phyloP scores from a whole-genome alignment of 2,888 invertebrate genomes.

The Chymomyza amoena region DNA sequence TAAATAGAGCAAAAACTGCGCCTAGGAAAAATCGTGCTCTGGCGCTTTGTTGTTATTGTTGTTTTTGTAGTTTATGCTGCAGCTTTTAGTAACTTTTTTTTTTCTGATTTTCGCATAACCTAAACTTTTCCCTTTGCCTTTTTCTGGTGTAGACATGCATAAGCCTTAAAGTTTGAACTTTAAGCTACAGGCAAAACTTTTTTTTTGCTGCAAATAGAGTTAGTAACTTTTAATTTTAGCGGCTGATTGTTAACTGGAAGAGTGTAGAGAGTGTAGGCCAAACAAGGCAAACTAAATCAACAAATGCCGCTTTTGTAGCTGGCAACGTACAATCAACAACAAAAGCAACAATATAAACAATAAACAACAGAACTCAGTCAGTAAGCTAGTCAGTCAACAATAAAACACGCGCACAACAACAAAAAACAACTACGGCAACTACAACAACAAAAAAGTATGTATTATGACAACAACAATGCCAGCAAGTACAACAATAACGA shows the following conservation, averaged over 20 bases:
- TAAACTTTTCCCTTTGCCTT: background rate
- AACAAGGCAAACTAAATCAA: constrained; percentile 36
- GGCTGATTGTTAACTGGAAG: no score
- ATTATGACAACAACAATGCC: constrained; percentile 18
- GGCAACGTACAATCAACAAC: constrained; percentile 37
- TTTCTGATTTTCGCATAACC: background rate
- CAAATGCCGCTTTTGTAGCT: constrained; percentile 42
- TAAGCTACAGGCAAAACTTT: background rate
- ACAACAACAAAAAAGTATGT: constrained; percentile 28
- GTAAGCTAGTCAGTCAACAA: constrained; percentile 1
- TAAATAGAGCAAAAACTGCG: constrained; percentile 67
- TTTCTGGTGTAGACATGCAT: background rate
- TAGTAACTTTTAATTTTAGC: background rate
- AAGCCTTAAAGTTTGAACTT: background rate
- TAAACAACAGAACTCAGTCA: constrained; percentile 5
- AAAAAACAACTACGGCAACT: background rate
- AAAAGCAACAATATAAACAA: constrained; percentile 34
- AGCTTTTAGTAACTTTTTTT: constrained; percentile 9
- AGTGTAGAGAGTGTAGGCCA: constrained; percentile 18
- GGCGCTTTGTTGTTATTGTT: constrained; percentile 1
- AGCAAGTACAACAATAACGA: background rate
- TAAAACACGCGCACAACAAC: background rate
- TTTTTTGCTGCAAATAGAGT: background rate
- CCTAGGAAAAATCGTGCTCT: constrained; percentile 19
- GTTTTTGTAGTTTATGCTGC: constrained; percentile 1